Percentiles rank a stretch among this genome's conserved stretches.
Conservation (phyloP, 2,113 vertebrate genomes). For the Ochotona princeps region DNA sequence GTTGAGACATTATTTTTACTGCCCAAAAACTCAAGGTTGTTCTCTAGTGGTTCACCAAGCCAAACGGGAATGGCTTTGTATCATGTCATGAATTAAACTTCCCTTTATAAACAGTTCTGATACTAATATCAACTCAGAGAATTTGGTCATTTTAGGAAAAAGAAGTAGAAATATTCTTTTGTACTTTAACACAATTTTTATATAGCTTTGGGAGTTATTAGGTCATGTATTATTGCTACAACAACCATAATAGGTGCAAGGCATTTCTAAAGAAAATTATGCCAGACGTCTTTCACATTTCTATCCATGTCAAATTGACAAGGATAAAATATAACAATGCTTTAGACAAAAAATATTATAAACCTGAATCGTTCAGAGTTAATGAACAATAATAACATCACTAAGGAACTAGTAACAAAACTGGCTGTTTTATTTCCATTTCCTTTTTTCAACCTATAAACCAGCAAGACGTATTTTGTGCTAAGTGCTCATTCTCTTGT, state of each 20-base stretch:
- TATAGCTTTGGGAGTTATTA: not conserved
- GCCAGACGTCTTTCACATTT: not conserved
- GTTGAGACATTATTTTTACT: conserved; percentile 11
- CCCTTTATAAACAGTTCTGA: conserved; percentile 6
- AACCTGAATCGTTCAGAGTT: not conserved
- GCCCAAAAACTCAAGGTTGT: conserved; percentile 20
- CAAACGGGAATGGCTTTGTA: conserved; percentile 38
- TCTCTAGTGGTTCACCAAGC: not conserved
- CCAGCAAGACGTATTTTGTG: not conserved
- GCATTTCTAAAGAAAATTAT: not conserved
- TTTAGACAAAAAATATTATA: not conserved
- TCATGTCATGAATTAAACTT: conserved; percentile 16
- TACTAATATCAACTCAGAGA: not conserved
- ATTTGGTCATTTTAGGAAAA: not conserved
- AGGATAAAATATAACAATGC: not conserved
- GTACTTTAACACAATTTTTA: conserved; percentile 6
- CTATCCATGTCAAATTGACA: not conserved
- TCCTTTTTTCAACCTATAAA: not conserved
- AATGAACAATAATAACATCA: not conserved
- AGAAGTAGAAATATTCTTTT: not conserved
- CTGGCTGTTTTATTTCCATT: not conserved
- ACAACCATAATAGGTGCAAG: not conserved
- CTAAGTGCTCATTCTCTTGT: not conserved
- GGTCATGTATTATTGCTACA: not conserved
- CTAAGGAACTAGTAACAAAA: not conserved